Conservation (phyloP, 2,797 vertebrate genomes). For the Hafferia zeledoni region DNA sequence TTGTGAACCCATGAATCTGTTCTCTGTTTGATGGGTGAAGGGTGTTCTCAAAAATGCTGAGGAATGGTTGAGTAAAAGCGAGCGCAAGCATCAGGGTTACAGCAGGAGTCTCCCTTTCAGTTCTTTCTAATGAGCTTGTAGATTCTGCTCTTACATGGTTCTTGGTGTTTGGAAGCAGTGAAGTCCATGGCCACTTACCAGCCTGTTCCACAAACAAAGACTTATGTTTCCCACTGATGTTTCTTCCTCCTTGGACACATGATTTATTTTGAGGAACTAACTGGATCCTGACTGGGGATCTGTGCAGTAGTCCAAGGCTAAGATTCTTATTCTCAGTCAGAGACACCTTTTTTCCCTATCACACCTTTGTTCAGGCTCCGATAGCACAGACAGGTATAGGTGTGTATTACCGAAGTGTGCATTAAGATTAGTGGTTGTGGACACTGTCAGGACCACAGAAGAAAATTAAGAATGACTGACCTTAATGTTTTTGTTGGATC, state of each 20-base stretch:
- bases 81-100: background rate
- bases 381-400: fast-evolving
- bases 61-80: background rate
- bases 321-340: background rate
- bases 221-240: background rate
- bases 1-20: background rate
- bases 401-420: background rate
- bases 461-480: background rate
- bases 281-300: background rate
- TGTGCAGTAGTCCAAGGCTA: background rate
- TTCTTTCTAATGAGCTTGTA: background rate
- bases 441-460: background rate
- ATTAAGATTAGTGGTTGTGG: background rate
- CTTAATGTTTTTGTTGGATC: background rate
- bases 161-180: background rate
- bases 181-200: background rate
- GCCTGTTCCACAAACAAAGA: background rate
- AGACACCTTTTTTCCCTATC: background rate
- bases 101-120: fast-evolving
- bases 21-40: background rate
- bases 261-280: background rate
- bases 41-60: background rate
- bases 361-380: background rate
- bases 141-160: background rate
- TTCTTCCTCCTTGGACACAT: background rate